Percentiles rank a stretch among this genome's conserved stretches.
Conservation (phyloP, 2,113 vertebrate genomes). For the Oncorhynchus clarkii region DNA sequence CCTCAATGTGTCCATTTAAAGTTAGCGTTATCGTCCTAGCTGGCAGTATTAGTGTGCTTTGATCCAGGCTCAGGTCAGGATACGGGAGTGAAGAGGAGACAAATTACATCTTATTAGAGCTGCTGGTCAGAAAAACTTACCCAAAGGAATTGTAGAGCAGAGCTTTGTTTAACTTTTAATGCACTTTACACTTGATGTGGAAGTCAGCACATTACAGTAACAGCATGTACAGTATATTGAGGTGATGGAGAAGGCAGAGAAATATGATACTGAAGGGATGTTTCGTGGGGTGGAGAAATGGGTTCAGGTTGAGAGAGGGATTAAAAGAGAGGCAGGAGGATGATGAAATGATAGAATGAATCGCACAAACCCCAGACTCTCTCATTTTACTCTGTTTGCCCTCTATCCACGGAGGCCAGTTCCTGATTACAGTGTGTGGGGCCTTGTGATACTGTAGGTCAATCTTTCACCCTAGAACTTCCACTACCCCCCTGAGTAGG, state of each 20-base stretch:
- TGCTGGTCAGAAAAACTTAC: too few relatives aligned
- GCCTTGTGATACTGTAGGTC: too few relatives aligned
- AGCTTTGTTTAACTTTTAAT: too few relatives aligned
- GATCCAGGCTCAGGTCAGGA: background rate
- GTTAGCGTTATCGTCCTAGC: background rate
- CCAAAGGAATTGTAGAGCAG: too few relatives aligned
- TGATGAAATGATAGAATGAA: background rate
- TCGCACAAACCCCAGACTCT: background rate
- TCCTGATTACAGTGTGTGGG: constrained; percentile 20
- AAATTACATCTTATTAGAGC: too few relatives aligned
- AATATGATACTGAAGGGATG: background rate
- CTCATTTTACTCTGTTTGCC: background rate
- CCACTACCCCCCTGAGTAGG: constrained; percentile 30
- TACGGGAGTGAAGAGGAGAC: background rate
- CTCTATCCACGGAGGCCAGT: constrained; percentile 18
- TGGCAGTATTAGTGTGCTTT: background rate
- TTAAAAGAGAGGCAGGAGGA: background rate
- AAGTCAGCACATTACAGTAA: background rate
- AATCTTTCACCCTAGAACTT: constrained; percentile 24
- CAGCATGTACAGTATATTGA: background rate
- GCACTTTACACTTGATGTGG: background rate
- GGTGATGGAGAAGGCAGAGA: background rate
- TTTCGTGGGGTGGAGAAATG: constrained; percentile 9
- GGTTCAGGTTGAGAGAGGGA: too few relatives aligned
- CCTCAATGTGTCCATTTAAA: too few relatives aligned